Percentiles rank a stretch among this genome's conserved stretches.
phyloP scores from a whole-genome alignment of 1,140 invertebrate genomes.

The Thereuonema tuberculata region DNA sequence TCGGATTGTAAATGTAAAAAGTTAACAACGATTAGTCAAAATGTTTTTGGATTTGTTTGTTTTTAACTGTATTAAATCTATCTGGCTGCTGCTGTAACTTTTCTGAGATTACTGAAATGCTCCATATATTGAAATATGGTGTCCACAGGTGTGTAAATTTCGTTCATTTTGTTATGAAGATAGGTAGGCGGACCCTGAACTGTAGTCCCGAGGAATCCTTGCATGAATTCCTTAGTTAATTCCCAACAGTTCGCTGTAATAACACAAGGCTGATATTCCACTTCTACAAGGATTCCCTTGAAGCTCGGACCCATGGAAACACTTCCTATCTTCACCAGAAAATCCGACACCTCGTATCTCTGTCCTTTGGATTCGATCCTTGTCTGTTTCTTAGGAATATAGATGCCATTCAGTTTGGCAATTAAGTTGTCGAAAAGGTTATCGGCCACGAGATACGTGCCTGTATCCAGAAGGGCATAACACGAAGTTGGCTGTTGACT shows the following conservation, averaged over 20 bases:
- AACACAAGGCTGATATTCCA: constrained; percentile 82
- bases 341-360: constrained; percentile 82
- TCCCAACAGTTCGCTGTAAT: constrained; percentile 79
- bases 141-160: constrained; percentile 61
- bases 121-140: constrained; percentile 91
- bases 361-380: constrained; percentile 81
- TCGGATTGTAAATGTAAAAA: too few relatives aligned
- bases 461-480: constrained; percentile 73
- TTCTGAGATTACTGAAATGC: constrained; percentile 79
- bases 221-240: constrained; percentile 78
- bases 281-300: constrained; percentile 87
- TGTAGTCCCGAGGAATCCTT: constrained; percentile 70
- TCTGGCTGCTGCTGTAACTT: constrained; percentile 40
- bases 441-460: constrained; percentile 64
- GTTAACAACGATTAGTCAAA: too few relatives aligned
- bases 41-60: too few relatives aligned
- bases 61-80: too few relatives aligned
- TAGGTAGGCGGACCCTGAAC: constrained; percentile 46
- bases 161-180: constrained; percentile 60
- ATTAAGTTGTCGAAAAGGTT: constrained; percentile 79
- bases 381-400: constrained; percentile 65
- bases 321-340: constrained; percentile 83
- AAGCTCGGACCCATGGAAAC: constrained; percentile 86
- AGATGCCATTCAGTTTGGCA: constrained; percentile 72
- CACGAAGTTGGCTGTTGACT: constrained; percentile 88